These are phyloP conservation scores for Anneissia japonica DNA, from an alignment of 35 echinoderm and acorn worm genomes.

Conservation along the genomic window DNA sequence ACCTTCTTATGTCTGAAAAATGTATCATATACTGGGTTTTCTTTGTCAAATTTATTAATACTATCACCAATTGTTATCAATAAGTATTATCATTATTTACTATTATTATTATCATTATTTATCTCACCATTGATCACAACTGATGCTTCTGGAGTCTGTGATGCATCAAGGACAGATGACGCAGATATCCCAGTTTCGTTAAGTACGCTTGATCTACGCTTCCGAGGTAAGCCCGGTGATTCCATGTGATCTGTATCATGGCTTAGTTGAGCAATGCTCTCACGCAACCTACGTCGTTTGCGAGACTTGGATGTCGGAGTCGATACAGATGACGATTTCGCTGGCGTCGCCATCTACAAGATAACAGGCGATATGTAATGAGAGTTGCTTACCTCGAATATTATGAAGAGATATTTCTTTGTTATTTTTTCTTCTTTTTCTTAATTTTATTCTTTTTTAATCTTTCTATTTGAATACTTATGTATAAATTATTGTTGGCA, in stretches of 20 bases:
- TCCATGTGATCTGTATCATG: slow-evolving; percentile 53
- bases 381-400: too few species aligned
- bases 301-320: neutral
- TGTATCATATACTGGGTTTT: too few species aligned
- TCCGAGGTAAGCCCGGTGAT: slow-evolving; percentile 46
- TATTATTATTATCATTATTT: neutral
- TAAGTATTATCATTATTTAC: too few species aligned
- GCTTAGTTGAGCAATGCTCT: slow-evolving; percentile 74
- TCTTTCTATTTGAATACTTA: too few species aligned
- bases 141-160: slow-evolving; percentile 53
- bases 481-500: too few species aligned
- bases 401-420: too few species aligned
- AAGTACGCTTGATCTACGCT: slow-evolving; percentile 41
- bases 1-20: too few species aligned
- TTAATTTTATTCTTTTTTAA: too few species aligned
- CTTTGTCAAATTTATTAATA: too few species aligned
- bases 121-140: slow-evolving; percentile 4
- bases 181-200: slow-evolving; percentile 34
- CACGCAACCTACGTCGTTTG: slow-evolving; percentile 50
- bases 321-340: neutral
- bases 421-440: too few species aligned
- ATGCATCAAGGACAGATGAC: slow-evolving; percentile 81
- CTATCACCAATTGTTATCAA: too few species aligned
- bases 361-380: too few species aligned
- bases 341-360: neutral